Evolutionary conservation across 2,888 invertebrate genomes (phyloP), one percentile per base, ranked within the genome.

Genomic region (Subacronicta megacephala): DNA sequence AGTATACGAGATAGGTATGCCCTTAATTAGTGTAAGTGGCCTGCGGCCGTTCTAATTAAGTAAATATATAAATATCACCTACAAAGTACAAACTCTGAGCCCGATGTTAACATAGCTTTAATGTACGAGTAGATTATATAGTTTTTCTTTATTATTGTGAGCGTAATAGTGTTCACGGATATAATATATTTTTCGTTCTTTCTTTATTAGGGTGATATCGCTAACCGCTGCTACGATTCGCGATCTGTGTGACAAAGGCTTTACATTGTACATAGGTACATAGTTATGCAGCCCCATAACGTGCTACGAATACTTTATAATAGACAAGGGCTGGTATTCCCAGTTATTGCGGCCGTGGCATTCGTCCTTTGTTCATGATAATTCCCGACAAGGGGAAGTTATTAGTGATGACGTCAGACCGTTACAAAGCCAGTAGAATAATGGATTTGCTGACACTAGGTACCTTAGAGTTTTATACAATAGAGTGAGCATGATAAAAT

Each of bases 351-450:
- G 59, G 59, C 57, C 37, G 59, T 59, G 77, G 72, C 54, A 71
- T 77, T 71, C 60, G 56, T 64, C 64, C 68, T 75, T 75, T 74
- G 64, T 77, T 74, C 72, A 64, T 66, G 61, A 59, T 77, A 55
- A 71, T 71, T 59, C 55, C 44, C 45, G 38, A 51, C 56, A 41
- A 64, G 43, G 42, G 49, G 54, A 62, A 58, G 57, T 62, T 72
- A 73, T 69, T 76, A 69, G 55, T 35, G 35, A 55, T 73, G 70
- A 72, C 57, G 62, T 73, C 69, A 76, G 33, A 40, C 18, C 15
- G 12, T 33, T 43, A 31, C 40, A 31, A 37, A 49, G 52, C 46
- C 50, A 16, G 50, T 66, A 31, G 64, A 46, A 23, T 71, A 46
- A 42, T 71, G 35, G 41, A 45, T n/a, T 33, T 42, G 13, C 40